phyloP scores from a whole-genome alignment of 2,113 vertebrate genomes.

The Periophthalmodon schlosseri region DNA sequence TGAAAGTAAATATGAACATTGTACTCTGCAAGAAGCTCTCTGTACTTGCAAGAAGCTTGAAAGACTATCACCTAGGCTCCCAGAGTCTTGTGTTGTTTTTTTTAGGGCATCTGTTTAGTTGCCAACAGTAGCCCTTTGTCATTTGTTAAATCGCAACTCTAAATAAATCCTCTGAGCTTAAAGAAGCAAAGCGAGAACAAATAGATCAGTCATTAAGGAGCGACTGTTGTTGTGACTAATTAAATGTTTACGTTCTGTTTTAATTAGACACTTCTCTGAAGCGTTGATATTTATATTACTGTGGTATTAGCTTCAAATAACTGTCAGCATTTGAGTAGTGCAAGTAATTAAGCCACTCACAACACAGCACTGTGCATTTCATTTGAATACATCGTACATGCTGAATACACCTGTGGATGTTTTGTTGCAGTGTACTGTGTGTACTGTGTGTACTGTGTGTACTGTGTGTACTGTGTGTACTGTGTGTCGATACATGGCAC shows the following conservation, averaged over 20 bases:
- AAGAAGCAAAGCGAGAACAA: neutral
- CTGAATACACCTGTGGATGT: too few species aligned
- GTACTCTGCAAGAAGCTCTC: too few species aligned
- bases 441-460: too few species aligned
- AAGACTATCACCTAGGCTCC: too few species aligned
- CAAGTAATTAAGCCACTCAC: constrained; percentile 31
- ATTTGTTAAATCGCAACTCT: neutral
- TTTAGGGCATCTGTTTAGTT: too few species aligned
- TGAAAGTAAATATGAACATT: too few species aligned
- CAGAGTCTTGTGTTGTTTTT: too few species aligned
- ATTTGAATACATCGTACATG: neutral
- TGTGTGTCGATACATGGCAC: too few species aligned
- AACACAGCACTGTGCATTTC: neutral
- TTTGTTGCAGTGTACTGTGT: too few species aligned
- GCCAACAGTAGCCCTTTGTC: neutral
- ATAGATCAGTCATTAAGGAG: neutral
- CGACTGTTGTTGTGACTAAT: constrained; percentile 13
- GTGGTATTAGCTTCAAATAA: constrained; percentile 45
- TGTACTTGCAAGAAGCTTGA: too few species aligned
- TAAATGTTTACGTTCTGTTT: constrained; percentile 21
- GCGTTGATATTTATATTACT: constrained; percentile 38
- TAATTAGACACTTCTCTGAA: constrained; percentile 33
- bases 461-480: too few species aligned
- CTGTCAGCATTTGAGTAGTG: constrained; percentile 28
- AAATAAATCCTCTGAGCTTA: neutral